Base-by-base conservation (phyloP, 2,888 invertebrate genomes). In the Brenthis hecate region DNA sequence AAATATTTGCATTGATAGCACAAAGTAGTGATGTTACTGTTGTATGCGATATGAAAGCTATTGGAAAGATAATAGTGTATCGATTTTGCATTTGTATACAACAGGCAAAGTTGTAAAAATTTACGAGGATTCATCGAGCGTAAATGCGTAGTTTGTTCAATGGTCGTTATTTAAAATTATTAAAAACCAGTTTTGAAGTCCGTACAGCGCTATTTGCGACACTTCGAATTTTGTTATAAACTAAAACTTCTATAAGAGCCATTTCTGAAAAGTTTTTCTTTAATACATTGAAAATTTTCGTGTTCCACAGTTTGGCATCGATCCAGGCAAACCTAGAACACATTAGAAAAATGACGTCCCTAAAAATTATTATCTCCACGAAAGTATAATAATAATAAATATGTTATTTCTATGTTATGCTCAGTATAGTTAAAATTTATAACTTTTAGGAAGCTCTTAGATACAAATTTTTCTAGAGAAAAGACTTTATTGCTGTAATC, bases 51-150 rank as follows among this genome's bases (percentile, higher is more conserved):
- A 66, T 64, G 56, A 64, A 64, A 54, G 57, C 64, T 58, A 68
- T 58, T 58, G 68, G 64, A 64, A 68, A 68, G 53, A 58, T 64
- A 64, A 68, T 47, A 58, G 57, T 68, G 53, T 68, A 68, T 68
- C 57, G 68, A 64, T 68, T 68, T 64, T 83, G 61, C 68, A 72
- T 70, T 72, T 70, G 64, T 72, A 70, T 51, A 57, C 68, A 62
- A 62, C 61, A 53, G 63, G 58, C 66, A 61, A 64, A 70, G 70
- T 66, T 66, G 58, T 72, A 72, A 72, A 72, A 71, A 66, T 72
- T 68, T 62, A 72, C 70, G 72, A 56, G 68, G 13, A 66, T 54
- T 64, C 57, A 64, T 54, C 48, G 63, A 64, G 47, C 63, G 57
- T 57, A 68, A 68, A 68, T 54, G 57, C 47, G 53, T 57, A 56